Evolutionary conservation across 2,888 invertebrate species (phyloP).

Genomic region (Choristoneura rosaceana): DNA sequence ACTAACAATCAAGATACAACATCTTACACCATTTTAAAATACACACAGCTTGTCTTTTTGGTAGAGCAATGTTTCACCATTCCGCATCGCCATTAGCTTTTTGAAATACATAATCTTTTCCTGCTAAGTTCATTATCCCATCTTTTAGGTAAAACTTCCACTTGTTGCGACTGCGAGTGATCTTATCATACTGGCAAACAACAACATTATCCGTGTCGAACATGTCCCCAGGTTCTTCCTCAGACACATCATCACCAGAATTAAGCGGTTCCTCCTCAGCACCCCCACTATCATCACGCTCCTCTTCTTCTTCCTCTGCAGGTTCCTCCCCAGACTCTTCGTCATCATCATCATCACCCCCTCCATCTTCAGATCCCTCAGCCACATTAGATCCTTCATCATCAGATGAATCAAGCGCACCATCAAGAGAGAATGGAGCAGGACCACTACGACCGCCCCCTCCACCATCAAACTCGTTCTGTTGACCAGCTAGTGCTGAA

Average conservation of each 20-base stretch:
- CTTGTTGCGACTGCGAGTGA: constrained; percentile 98
- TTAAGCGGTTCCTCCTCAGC: constrained; percentile 95
- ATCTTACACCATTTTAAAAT: constrained; percentile 69
- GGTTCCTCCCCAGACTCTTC: constrained; percentile 90
- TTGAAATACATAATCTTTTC: constrained; percentile 99
- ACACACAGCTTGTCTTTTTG: constrained; percentile 65
- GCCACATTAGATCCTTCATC: constrained; percentile 89
- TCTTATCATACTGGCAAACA: constrained; percentile 99
- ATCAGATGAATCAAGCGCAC: constrained; percentile 89
- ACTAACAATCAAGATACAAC: constrained; percentile 62
- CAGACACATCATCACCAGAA: constrained; percentile 98
- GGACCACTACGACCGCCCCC: constrained; percentile 78
- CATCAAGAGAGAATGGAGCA: constrained; percentile 84
- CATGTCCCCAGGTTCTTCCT: constrained; percentile 96
- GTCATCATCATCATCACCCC: constrained; percentile 90
- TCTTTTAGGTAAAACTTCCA: constrained; percentile 99
- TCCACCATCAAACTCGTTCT: constrained; percentile 79
- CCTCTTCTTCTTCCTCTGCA: constrained; percentile 88
- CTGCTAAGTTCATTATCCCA: constrained; percentile 99
- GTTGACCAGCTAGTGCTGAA: constrained; percentile 87
- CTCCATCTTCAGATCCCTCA: constrained; percentile 88
- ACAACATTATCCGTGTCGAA: constrained; percentile 99
- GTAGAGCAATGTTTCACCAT: constrained; percentile 89
- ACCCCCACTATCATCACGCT: constrained; percentile 88
- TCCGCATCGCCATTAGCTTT: constrained; percentile 99